phyloP scores from a whole-genome alignment of 2,888 invertebrate species.

The Hybos culiciformis region DNA sequence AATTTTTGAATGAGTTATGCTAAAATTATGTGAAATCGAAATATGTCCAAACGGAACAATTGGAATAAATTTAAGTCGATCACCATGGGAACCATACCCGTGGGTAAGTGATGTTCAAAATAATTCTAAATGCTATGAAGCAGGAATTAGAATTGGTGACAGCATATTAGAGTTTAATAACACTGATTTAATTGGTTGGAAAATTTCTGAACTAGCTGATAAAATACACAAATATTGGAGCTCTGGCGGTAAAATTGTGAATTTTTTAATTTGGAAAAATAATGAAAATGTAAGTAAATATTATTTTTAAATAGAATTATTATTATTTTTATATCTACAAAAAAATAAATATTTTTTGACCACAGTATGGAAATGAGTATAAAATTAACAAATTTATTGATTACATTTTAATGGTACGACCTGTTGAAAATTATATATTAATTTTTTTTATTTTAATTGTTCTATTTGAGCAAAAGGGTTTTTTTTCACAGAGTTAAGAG shows the following conservation, averaged over 20 bases:
- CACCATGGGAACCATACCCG: constrained; percentile 69
- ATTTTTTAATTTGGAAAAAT: constrained; percentile 31
- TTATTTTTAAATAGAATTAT: not conserved
- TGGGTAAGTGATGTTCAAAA: constrained; percentile 56
- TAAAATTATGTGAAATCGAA: constrained; percentile 29
- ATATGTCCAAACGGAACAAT: constrained; percentile 42
- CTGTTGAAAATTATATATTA: too few relatives aligned
- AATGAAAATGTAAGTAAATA: constrained; percentile 10
- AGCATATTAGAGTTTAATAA: constrained; percentile 47
- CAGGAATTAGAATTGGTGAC: constrained; percentile 55
- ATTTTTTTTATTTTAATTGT: too few relatives aligned
- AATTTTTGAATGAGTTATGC: constrained; percentile 20
- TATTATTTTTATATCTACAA: not conserved
- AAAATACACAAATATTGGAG: constrained; percentile 29
- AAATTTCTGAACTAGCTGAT: constrained; percentile 29
- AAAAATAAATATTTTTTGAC: too few relatives aligned
- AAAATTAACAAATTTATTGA: too few relatives aligned
- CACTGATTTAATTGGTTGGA: constrained; percentile 29
- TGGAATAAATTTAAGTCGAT: constrained; percentile 58
- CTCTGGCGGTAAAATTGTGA: constrained; percentile 26
- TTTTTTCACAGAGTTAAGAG: too few relatives aligned
- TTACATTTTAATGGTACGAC: too few relatives aligned
- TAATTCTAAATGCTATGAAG: constrained; percentile 45
- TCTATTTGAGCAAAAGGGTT: too few relatives aligned
- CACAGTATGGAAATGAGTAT: too few relatives aligned